Evolutionary conservation across 2,888 invertebrate genomes (phyloP), one percentile per base, ranked within the genome.

Genomic region (Dinocampus coccinellae): DNA sequence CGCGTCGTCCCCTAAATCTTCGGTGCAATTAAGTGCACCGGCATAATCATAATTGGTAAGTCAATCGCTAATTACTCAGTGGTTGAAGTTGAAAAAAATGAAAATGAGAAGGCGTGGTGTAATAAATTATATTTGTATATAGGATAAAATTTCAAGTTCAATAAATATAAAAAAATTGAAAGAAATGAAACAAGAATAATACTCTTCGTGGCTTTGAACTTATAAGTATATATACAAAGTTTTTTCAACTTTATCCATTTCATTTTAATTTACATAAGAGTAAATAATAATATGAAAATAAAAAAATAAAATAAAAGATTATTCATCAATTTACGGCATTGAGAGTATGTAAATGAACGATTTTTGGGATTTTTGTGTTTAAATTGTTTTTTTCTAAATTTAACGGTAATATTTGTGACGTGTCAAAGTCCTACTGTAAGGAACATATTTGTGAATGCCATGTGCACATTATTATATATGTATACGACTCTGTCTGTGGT

Each of bases 61-160:
- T 73, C 70, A 78, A 80, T 78, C 75, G 76, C 75, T 81, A 78
- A 81, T 80, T 80, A 77, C 76, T 75, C 70, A 39, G 72, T 60
- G 29, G 20, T 22, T 22, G 42, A 42, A 20, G 53, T 36, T 26
- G 22, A 71, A 57, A 70, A 75, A 78, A 79, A 78, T 80, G 76
- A 79, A 81, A 81, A 82, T 76, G 75, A 78, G 75, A 67, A 75
- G 79, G 78, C 79, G 78, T 77, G 72, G 76, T 70, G 75, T 70
- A 76, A 58, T 81, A 81, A 75, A 76, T 81, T 76, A 79, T 74
- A 73, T 68, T 58, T 22, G 63, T 39, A 61, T 47, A 47, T 47
- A 6, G 16, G 47, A 47, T 36, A 39, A 34, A 52, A 42, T 60
- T 34, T 36, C 63, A 62, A 13, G 69, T 60, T 47, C 60, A 58